A percentile compares a stretch with the other conserved stretches of the same genome.
phyloP scores from a whole-genome alignment of 2,797 vertebrate species.

The Lophius americanus region DNA sequence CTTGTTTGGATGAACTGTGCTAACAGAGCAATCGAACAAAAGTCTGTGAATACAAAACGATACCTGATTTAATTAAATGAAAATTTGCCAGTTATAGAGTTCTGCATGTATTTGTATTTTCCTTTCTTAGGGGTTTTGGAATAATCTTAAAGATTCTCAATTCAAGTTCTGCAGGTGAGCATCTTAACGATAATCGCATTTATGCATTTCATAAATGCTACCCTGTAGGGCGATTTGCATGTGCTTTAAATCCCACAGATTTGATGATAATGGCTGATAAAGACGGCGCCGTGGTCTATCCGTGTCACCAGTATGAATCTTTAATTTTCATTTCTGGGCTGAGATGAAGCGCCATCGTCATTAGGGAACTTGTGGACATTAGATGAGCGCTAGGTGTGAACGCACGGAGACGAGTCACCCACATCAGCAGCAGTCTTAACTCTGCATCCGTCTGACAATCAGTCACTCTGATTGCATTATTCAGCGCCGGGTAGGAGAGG shows the following conservation, averaged over 20 bases:
- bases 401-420: neutral
- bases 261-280: slow-evolving; percentile 1
- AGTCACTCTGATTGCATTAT: slow-evolving; percentile 71
- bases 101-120: too few relatives aligned
- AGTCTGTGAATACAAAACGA: too few relatives aligned
- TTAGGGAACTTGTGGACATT: slow-evolving; percentile 44
- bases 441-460: slow-evolving; percentile 50
- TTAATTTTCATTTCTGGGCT: slow-evolving; percentile 36
- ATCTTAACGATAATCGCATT: too few relatives aligned
- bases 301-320: slow-evolving; percentile 16
- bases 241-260: slow-evolving; percentile 2
- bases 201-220: too few relatives aligned
- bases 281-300: slow-evolving; percentile 22
- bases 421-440: slow-evolving; percentile 39
- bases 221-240: slow-evolving; percentile 14
- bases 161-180: too few relatives aligned
- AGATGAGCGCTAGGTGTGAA: slow-evolving; percentile 41
- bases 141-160: too few relatives aligned
- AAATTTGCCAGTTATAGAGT: too few relatives aligned
- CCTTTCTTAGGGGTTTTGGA: too few relatives aligned
- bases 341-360: slow-evolving; percentile 32
- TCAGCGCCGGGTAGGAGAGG: slow-evolving; percentile 51
- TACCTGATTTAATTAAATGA: too few relatives aligned
- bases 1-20: too few relatives aligned
- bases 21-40: too few relatives aligned